Percentiles rank a stretch among this genome's conserved stretches.
Evolutionary conservation across 2,888 invertebrate species (phyloP).

Genomic region (Aphelenchoides bicaudatus): DNA sequence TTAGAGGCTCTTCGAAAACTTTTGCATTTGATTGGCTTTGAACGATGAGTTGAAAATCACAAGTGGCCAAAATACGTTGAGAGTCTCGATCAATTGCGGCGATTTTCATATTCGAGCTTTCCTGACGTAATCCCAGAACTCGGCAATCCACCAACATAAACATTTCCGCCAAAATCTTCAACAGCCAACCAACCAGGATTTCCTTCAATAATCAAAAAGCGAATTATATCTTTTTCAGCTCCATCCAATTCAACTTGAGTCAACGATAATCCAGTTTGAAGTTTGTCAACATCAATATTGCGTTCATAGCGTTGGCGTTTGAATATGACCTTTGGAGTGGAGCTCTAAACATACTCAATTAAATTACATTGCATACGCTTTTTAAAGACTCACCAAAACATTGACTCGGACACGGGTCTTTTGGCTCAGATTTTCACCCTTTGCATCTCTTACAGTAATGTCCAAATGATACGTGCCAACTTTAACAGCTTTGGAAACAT

Average conservation of each 20-base stretch:
- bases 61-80: constrained; percentile 39
- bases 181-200: constrained; percentile 54
- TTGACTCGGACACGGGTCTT: constrained; percentile 29
- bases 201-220: constrained; percentile 42
- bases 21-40: constrained; percentile 24
- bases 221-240: constrained; percentile 42
- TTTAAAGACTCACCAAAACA: constrained; percentile 31
- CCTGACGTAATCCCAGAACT: too few relatives aligned
- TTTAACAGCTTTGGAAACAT: neutral
- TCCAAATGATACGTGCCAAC: constrained; percentile 18
- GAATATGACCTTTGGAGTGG: constrained; percentile 37
- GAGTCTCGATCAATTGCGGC: constrained; percentile 43
- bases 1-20: constrained; percentile 12
- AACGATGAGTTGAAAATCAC: too few relatives aligned
- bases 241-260: constrained; percentile 46
- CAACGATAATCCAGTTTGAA: constrained; percentile 34
- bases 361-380: neutral
- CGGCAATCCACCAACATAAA: constrained; percentile 38
- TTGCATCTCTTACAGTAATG: constrained; percentile 19
- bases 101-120: too few relatives aligned
- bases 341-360: constrained; percentile 26
- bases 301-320: constrained; percentile 32
- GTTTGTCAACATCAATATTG: constrained; percentile 26
- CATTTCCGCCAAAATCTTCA: constrained; percentile 50
- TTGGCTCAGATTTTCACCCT: constrained; percentile 15